Conservation (phyloP, 92 coral and sea anemone species). For the Epizoanthus rinbou region DNA sequence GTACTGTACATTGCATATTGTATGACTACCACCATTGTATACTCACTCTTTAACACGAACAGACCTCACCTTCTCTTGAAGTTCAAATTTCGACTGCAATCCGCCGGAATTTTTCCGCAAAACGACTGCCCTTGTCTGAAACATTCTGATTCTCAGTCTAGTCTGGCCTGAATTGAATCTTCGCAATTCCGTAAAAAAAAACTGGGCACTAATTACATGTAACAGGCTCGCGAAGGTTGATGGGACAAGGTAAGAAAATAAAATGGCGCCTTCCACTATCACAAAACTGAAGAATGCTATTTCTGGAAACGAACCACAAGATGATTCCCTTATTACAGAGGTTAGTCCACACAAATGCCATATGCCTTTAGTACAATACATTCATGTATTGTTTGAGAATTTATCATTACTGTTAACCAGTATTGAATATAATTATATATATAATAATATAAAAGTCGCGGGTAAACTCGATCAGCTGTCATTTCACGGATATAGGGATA, state of each 20-base stretch:
- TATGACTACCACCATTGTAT: not conserved
- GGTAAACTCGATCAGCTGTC: no score
- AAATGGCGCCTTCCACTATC: constrained; percentile 99
- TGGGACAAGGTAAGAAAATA: constrained; percentile 17
- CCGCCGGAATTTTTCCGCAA: constrained; percentile 63
- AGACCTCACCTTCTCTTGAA: constrained; percentile 78
- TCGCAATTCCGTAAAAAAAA: no score
- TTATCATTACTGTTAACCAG: no score
- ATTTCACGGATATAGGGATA: no score
- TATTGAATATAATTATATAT: no score
- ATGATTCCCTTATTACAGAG: constrained; percentile 96
- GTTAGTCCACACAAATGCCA: constrained; percentile 37
- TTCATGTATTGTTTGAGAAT: no score
- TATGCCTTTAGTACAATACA: not conserved
- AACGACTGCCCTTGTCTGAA: constrained; percentile 86
- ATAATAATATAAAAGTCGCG: no score
- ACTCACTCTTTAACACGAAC: not conserved
- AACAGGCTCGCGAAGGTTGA: not conserved
- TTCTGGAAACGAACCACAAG: constrained; percentile 78
- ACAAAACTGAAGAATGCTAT: constrained; percentile 85
- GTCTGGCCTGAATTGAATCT: no score
- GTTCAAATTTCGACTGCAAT: constrained; percentile 60
- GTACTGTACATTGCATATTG: not conserved
- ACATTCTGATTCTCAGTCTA: not conserved
- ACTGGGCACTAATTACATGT: no score